A percentile compares a stretch with the other conserved stretches of the same genome.
Conservation (phyloP, 2,113 vertebrate species). For the Rissa tridactyla region DNA sequence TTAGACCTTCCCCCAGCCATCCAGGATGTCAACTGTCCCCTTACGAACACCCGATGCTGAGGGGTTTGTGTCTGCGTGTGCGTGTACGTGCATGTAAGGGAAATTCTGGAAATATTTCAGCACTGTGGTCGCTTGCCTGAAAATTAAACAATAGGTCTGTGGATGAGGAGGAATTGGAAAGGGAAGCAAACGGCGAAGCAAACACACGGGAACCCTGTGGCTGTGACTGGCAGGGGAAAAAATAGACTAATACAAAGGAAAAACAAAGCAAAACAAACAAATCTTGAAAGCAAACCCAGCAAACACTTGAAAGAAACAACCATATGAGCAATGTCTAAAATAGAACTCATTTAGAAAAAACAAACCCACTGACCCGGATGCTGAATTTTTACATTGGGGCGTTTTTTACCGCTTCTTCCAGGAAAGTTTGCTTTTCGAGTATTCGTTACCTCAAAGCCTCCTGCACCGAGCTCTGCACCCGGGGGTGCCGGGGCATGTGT, state of each 20-base stretch:
- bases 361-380: not conserved
- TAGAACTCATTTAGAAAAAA: not conserved
- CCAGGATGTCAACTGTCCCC: not conserved
- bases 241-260: not conserved
- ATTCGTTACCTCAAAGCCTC: not conserved
- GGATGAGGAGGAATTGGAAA: not conserved
- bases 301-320: not conserved
- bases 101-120: slow-evolving; percentile 1
- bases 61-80: no score
- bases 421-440: accelerated
- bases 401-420: not conserved
- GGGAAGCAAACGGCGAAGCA: not conserved
- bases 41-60: accelerated
- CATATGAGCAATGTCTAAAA: not conserved
- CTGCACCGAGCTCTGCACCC: not conserved
- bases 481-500: accelerated
- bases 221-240: not conserved
- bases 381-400: not conserved
- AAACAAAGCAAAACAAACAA: not conserved
- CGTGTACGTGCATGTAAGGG: not conserved
- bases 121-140: not conserved
- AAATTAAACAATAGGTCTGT: slow-evolving; percentile 3
- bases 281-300: not conserved
- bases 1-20: not conserved
- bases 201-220: slow-evolving; percentile 7